Evolutionary conservation across 2,797 vertebrate genomes (phyloP).

Genomic region (Parauchenoglanis punctatus): DNA sequence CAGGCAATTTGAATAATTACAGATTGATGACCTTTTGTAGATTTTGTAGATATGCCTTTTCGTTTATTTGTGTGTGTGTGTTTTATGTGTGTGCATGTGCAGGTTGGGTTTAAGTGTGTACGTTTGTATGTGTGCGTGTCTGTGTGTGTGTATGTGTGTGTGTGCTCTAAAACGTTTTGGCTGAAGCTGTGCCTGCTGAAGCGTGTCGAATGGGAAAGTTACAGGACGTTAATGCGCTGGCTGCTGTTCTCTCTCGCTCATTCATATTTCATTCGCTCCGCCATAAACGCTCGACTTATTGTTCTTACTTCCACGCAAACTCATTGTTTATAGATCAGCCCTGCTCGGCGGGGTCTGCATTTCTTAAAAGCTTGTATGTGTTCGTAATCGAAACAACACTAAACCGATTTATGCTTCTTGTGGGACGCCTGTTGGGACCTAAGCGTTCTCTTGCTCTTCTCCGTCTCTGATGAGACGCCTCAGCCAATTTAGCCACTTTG

Average conservation of each 20-base stretch:
- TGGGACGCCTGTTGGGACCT: slow-evolving; percentile 69
- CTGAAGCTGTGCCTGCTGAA: slow-evolving; percentile 25
- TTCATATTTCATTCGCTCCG: slow-evolving; percentile 54
- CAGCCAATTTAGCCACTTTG: slow-evolving; percentile 35
- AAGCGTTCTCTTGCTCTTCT: slow-evolving; percentile 33
- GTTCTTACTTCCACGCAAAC: slow-evolving; percentile 64
- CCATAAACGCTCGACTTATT: slow-evolving; percentile 51
- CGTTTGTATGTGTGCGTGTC: background rate
- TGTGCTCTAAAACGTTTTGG: background rate
- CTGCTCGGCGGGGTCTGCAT: slow-evolving; percentile 50
- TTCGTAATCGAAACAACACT: slow-evolving; percentile 70
- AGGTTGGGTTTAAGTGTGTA: slow-evolving; percentile 9
- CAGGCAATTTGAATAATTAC: slow-evolving; percentile 35
- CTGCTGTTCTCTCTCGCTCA: slow-evolving; percentile 37
- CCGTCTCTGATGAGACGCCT: slow-evolving; percentile 11
- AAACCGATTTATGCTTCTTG: slow-evolving; percentile 69
- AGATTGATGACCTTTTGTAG: slow-evolving; percentile 3
- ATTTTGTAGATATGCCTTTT: background rate
- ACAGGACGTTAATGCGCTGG: slow-evolving; percentile 37
- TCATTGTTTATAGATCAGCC: slow-evolving; percentile 61
- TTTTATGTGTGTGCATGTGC: background rate
- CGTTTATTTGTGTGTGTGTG: background rate
- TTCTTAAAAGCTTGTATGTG: slow-evolving; percentile 79
- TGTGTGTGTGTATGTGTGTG: slow-evolving; percentile 12
- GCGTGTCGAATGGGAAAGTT: slow-evolving; percentile 45